Conservation (phyloP, 2,113 vertebrate species). For the Scartelaos histophorus region DNA sequence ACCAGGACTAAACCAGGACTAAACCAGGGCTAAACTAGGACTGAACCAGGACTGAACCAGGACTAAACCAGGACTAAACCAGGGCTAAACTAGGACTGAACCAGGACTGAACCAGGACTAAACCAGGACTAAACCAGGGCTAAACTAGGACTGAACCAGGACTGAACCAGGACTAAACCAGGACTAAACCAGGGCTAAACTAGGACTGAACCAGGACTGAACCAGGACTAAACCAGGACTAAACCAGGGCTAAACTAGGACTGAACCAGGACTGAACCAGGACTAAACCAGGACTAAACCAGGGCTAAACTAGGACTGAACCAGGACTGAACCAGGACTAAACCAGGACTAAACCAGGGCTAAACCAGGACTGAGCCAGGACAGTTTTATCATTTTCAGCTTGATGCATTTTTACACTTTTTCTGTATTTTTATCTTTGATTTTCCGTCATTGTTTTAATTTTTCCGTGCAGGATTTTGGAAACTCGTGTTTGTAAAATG, state of each 20-base stretch:
- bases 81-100: neutral
- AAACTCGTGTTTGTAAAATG: no score
- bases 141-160: neutral
- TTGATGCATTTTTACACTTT: no score
- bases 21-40: neutral
- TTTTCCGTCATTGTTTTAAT: no score
- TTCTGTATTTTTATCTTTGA: no score
- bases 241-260: neutral
- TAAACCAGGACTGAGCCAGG: no score
- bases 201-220: neutral
- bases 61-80: neutral
- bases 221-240: neutral
- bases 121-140: neutral
- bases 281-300: no score
- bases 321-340: neutral
- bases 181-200: neutral
- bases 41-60: neutral
- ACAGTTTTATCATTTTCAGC: no score
- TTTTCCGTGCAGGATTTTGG: no score
- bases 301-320: neutral
- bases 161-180: neutral
- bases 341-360: no score
- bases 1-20: neutral
- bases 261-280: neutral
- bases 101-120: neutral